These are phyloP conservation scores for Macrostomum lignano DNA, from an alignment of 1,140 invertebrate genomes.

Conservation along the genomic window DNA sequence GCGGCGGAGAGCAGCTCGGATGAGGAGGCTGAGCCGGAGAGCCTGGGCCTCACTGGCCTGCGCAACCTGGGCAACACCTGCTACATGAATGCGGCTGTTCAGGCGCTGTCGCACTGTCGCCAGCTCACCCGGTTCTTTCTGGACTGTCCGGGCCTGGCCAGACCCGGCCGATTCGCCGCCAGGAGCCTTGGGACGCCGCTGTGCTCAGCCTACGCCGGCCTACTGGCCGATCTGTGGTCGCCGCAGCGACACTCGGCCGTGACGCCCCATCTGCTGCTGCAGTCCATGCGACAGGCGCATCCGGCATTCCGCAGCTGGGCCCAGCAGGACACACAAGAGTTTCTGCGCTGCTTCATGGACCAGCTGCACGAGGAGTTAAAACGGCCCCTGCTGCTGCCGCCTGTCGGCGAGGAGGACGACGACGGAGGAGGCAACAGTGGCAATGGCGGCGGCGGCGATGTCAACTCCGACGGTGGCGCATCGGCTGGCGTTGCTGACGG, in stretches of 20 bases:
- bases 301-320: slow-evolving; percentile 63
- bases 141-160: slow-evolving; percentile 43
- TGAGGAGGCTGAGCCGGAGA: too few species aligned
- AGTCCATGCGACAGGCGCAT: slow-evolving; percentile 46
- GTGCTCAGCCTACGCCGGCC: too few species aligned
- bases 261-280: slow-evolving; percentile 50
- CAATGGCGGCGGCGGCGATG: too few species aligned
- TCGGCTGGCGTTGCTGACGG: too few species aligned
- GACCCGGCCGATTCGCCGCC: too few species aligned
- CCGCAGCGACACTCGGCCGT: slow-evolving; percentile 44
- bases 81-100: slow-evolving; percentile 83
- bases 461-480: too few species aligned
- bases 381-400: too few species aligned
- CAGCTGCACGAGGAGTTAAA: slow-evolving; percentile 78
- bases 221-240: too few species aligned
- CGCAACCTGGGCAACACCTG: slow-evolving; percentile 81
- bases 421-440: too few species aligned
- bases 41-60: slow-evolving; percentile 44
- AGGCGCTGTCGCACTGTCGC: slow-evolving; percentile 65
- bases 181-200: too few species aligned
- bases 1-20: too few species aligned
- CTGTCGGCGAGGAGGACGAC: too few species aligned
- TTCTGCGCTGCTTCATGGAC: slow-evolving; percentile 85
- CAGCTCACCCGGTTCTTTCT: slow-evolving; percentile 67
- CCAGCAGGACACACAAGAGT: slow-evolving; percentile 54